Conservation (phyloP, 1,140 invertebrate genomes). For the Apis dorsata region DNA sequence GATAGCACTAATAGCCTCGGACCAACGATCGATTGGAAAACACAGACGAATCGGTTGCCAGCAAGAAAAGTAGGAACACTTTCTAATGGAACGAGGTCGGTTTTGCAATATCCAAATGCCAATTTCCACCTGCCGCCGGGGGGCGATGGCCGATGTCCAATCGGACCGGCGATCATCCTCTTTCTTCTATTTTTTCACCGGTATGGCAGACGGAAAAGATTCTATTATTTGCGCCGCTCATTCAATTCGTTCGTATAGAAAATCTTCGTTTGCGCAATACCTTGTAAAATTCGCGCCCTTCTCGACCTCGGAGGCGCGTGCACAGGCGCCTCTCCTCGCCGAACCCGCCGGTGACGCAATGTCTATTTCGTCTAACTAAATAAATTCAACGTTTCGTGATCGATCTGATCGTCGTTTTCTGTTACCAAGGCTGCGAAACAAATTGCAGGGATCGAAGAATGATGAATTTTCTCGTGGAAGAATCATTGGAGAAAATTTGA, state of each 20-base stretch:
- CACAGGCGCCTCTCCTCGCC: neutral
- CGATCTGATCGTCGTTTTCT: neutral
- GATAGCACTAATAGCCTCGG: neutral
- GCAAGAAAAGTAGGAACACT: conserved; percentile 1
- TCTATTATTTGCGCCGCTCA: conserved; percentile 13
- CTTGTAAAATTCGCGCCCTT: neutral
- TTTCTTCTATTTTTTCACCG: conserved; percentile 17
- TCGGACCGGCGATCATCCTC: conserved; percentile 39
- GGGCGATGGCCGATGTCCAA: conserved; percentile 58
- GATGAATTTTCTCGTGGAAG: neutral
- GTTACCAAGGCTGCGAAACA: neutral
- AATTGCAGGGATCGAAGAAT: neutral
- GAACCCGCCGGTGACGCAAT: conserved; percentile 21
- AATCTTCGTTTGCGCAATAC: neutral
- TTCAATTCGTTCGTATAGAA: neutral
- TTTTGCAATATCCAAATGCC: conserved; percentile 52
- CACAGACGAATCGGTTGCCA: neutral
- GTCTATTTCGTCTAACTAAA: conserved; percentile 38
- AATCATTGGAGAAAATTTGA: neutral
- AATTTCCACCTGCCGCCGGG: conserved; percentile 38
- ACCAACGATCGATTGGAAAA: neutral
- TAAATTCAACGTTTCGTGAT: conserved; percentile 3
- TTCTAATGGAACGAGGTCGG: conserved; percentile 33
- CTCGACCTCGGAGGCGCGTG: neutral
- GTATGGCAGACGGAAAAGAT: neutral